Conservation (phyloP, 92 coral and sea anemone species). For the Bergia sp. region DNA sequence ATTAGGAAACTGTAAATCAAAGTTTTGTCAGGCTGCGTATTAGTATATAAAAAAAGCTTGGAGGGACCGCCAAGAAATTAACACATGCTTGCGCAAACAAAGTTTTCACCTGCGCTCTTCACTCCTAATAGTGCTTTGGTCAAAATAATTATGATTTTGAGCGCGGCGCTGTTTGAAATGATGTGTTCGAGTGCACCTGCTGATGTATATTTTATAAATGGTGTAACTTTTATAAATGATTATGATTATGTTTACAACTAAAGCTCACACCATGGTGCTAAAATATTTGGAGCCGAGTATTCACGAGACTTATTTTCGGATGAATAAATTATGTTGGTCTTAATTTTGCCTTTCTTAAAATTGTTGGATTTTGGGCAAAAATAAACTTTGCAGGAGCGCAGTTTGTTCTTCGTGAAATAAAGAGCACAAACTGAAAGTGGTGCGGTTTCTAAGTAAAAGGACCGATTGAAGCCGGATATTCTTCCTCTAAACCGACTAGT, state of each 20-base stretch:
- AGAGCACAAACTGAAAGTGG: neutral
- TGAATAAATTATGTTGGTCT: neutral
- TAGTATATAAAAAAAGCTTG: neutral
- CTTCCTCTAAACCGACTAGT: neutral
- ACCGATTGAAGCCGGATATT: neutral
- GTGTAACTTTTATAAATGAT: neutral
- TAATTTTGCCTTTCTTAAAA: neutral
- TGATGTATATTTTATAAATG: neutral
- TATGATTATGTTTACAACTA: no score
- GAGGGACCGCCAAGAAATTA: neutral
- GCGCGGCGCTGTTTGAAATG: neutral
- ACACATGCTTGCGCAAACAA: neutral
- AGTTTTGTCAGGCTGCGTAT: neutral
- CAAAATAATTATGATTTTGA: neutral
- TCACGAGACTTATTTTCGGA: neutral
- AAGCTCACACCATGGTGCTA: slow-evolving; percentile 25
- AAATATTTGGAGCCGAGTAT: neutral
- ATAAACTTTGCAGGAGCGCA: neutral
- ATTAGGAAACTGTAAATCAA: neutral
- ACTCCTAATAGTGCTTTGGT: no score
- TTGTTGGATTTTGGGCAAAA: neutral
- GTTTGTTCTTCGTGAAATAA: no score
- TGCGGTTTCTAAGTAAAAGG: neutral
- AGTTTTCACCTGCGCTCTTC: neutral
- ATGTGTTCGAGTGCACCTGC: neutral